Conservation (phyloP, 2,888 invertebrate genomes). For the Cephus spinipes region DNA sequence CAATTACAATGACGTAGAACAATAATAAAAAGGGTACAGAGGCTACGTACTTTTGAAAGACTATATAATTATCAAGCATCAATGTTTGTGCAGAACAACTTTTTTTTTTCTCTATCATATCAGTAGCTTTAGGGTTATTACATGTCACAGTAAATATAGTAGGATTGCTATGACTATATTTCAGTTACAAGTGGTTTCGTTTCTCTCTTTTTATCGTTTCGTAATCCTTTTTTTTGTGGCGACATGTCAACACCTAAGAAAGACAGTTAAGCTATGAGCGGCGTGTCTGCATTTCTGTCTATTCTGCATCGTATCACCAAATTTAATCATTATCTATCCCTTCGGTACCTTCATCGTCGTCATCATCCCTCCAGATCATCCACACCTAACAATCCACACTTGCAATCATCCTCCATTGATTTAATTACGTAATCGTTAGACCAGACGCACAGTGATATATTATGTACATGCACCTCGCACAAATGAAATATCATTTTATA, state of each 20-base stretch:
- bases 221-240: slow-evolving; percentile 9
- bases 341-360: not conserved
- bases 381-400: too few relatives aligned
- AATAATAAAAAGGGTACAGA: slow-evolving; percentile 15
- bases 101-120: slow-evolving; percentile 43
- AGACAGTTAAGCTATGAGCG: slow-evolving; percentile 59
- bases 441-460: too few relatives aligned
- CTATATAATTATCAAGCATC: slow-evolving; percentile 60
- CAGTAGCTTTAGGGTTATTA: slow-evolving; percentile 53
- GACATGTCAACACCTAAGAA: slow-evolving; percentile 47
- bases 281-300: slow-evolving; percentile 30
- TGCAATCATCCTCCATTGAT: too few relatives aligned
- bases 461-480: too few relatives aligned
- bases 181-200: slow-evolving; percentile 40
- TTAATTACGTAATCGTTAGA: too few relatives aligned
- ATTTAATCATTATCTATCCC: not conserved
- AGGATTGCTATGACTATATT: slow-evolving; percentile 47
- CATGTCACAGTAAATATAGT: slow-evolving; percentile 61
- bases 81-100: slow-evolving; percentile 60
- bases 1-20: slow-evolving; percentile 2
- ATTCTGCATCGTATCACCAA: not conserved
- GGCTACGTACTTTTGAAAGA: slow-evolving; percentile 37
- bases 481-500: too few relatives aligned
- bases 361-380: too few relatives aligned
- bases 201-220: slow-evolving; percentile 20